Conservation (phyloP, 2,113 vertebrate species). For the Indicator indicator region DNA sequence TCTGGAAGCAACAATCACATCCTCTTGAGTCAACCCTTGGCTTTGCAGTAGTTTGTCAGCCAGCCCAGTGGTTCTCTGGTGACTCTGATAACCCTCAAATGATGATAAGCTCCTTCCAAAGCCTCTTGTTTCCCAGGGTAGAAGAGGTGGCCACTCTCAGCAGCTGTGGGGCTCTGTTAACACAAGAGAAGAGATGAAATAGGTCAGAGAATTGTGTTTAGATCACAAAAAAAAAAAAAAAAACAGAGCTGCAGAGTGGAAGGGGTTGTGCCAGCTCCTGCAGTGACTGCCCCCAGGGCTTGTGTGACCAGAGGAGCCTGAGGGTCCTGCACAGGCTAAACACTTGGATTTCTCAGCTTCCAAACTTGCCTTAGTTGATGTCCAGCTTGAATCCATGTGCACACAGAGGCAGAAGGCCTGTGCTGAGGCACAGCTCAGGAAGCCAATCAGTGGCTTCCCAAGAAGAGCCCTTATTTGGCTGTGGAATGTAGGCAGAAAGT, state of each 20-base stretch:
- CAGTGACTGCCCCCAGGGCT: not conserved
- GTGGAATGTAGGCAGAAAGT: not conserved
- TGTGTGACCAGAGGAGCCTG: not conserved
- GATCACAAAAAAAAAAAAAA: not conserved
- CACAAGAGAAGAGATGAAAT: not conserved
- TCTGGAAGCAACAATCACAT: not conserved
- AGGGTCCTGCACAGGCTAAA: not conserved
- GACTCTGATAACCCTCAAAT: not conserved
- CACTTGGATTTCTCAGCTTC: not conserved
- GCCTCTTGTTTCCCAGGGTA: not conserved
- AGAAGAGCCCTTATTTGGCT: not conserved
- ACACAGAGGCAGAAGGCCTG: not conserved
- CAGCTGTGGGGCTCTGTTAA: not conserved
- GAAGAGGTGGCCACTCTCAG: not conserved
- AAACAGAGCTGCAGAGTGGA: rapidly evolving
- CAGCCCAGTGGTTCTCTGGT: not conserved
- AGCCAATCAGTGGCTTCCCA: not conserved
- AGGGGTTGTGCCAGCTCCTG: not conserved
- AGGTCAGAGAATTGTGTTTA: not conserved
- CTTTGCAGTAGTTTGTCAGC: not conserved
- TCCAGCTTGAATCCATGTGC: not conserved
- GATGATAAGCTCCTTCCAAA: not conserved
- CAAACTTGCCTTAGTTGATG: rapidly evolving
- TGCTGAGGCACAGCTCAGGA: rapidly evolving
- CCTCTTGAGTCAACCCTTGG: not conserved